Evolutionary conservation across 2,797 vertebrate genomes (phyloP).

Genomic region (Tamandua tetradactyla): DNA sequence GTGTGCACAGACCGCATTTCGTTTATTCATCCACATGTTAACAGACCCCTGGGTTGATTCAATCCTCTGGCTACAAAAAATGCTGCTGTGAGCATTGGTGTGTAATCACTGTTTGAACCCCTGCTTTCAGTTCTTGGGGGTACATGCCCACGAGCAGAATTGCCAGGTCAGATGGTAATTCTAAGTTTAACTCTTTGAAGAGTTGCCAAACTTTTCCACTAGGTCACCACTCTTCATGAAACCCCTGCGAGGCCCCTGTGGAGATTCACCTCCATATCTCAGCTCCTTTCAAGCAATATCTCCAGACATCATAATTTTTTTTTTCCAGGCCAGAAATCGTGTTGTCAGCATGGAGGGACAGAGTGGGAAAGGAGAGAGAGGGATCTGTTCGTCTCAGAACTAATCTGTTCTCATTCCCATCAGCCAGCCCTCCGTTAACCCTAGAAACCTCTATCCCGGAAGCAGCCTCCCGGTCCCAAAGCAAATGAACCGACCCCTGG

Average conservation of each 20-base stretch:
- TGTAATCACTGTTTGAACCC: no score
- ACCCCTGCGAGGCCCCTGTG: accelerated
- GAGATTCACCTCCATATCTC: not conserved
- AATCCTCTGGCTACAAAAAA: no score
- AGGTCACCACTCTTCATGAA: not conserved
- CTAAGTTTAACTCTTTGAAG: no score
- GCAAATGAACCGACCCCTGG: not conserved
- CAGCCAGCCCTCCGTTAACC: not conserved
- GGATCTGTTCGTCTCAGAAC: not conserved
- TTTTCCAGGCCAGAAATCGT: constrained; percentile 23
- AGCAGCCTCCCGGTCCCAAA: not conserved
- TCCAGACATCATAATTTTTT: not conserved
- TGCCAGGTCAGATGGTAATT: no score
- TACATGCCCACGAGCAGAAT: no score
- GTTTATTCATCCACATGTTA: no score
- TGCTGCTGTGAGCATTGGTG: no score
- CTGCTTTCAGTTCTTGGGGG: no score
- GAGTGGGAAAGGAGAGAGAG: not conserved
- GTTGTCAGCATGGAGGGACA: not conserved
- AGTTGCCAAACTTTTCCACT: no score
- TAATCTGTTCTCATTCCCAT: not conserved
- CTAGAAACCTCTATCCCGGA: not conserved
- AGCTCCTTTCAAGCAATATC: not conserved
- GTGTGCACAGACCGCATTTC: no score
- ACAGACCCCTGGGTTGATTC: no score